Base-by-base conservation (phyloP, 2,113 vertebrate genomes). In the Thymallus thymallus region DNA sequence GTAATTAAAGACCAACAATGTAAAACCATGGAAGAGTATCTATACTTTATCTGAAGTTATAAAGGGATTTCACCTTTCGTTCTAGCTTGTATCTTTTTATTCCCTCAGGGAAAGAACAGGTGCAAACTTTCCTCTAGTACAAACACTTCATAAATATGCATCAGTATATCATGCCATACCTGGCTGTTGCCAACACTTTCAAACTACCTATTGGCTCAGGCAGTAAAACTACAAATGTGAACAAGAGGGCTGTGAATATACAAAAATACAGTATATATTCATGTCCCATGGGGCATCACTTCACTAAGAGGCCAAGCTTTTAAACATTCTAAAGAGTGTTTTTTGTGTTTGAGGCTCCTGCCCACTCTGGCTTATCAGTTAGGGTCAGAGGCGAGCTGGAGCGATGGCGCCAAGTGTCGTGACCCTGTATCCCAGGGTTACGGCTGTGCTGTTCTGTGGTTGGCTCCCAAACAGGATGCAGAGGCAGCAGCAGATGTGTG, bases 381-480 rank as follows among this genome's bases (percentile, higher is more conserved):
- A 13, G 68, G 78, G 61, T 82, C 72, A 71, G 67, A 77, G 74
- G 51, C 83, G 0, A 29, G 16, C 45, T 24, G 12, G 23, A 71
- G 48, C 75, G 75, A 70, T 24, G 4, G 62, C 41, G n/a, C 1
- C 65, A 32, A 35, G 63, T 5, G 20, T 46, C 46, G 14, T 14
- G 1, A 64, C 71, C 60, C 70, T 72, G 2, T 3, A 29, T 73
- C 73, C 61, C 13, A 1, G 66, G 73, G 67, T 63, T 23, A 46
- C 4, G 2, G 46, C 63, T 0, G 35, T 41, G 20, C 41, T 35
- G 60, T 0, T 51, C 76, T 18, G 4, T 1, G 56, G 30, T 81
- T 82, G 35, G 82, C 77, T 71, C 45, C 30, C 9, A n/a, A 77
- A 71, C 72, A 62, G 71, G 74, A 71, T 63, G 75, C 75, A 4